Conservation (phyloP, 2,888 invertebrate genomes). For the Trichogramma dendrolimi region DNA sequence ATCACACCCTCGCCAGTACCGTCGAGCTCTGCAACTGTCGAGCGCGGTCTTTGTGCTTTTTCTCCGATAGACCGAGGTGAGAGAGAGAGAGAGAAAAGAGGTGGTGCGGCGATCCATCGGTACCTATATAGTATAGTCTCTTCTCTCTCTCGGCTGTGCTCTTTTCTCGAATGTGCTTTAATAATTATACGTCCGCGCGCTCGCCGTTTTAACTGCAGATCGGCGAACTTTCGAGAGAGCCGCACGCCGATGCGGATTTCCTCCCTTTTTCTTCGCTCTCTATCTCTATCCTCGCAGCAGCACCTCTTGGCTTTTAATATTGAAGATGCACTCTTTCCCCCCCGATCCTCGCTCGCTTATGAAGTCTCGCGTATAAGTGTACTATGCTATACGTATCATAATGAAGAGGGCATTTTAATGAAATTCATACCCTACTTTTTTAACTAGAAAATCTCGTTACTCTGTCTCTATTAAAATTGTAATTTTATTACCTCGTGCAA, state of each 20-base stretch:
- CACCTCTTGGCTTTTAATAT: constrained; percentile 11
- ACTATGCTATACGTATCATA: too few relatives aligned
- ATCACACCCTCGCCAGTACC: too few relatives aligned
- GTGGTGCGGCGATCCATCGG: too few relatives aligned
- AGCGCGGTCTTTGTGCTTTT: too few relatives aligned
- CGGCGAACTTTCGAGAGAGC: neutral
- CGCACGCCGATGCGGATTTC: neutral
- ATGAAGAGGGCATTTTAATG: too few relatives aligned
- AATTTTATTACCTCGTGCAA: too few relatives aligned
- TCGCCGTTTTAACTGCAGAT: constrained; percentile 1
- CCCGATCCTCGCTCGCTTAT: constrained; percentile 1
- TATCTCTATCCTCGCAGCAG: neutral
- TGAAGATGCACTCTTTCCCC: constrained; percentile 4
- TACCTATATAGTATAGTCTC: neutral
- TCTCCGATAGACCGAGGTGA: too few relatives aligned
- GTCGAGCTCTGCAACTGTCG: too few relatives aligned
- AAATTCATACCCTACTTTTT: too few relatives aligned
- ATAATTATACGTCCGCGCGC: constrained; percentile 8
- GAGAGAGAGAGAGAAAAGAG: too few relatives aligned
- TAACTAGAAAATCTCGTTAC: too few relatives aligned
- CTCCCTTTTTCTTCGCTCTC: neutral
- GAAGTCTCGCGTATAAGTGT: neutral
- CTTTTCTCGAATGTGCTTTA: constrained; percentile 1
- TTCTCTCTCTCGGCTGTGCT: constrained; percentile 1
- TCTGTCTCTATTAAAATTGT: too few relatives aligned